These are phyloP conservation scores for Pseudachorutes palmiensis DNA, from an alignment of 1,140 invertebrate genomes.

Conservation along the genomic window DNA sequence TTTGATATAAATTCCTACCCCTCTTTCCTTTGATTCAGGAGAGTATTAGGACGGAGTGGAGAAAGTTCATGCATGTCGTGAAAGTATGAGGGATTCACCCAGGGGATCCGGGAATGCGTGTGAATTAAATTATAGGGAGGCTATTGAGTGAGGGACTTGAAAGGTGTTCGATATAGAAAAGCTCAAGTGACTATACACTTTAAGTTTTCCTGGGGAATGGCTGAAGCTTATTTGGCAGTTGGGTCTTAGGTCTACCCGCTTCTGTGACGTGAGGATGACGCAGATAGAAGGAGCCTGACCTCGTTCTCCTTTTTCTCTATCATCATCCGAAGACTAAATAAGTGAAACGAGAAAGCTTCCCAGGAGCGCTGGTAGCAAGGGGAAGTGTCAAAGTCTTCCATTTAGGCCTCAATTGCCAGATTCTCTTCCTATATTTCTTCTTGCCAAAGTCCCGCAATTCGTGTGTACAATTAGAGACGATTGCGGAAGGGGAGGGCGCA, in stretches of 20 bases:
- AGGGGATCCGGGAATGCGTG: too few relatives aligned
- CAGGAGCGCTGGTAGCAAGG: background rate
- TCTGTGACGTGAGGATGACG: conserved; percentile 7
- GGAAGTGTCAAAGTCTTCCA: background rate
- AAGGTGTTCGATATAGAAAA: too few relatives aligned
- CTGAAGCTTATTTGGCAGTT: background rate
- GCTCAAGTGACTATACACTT: too few relatives aligned
- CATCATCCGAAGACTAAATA: background rate
- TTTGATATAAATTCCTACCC: too few relatives aligned
- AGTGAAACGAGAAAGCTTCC: background rate
- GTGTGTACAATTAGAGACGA: background rate
- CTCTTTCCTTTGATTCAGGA: too few relatives aligned
- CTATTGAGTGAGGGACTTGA: too few relatives aligned
- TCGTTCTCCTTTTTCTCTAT: background rate
- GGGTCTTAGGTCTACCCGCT: background rate
- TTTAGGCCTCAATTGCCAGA: conserved; percentile 4
- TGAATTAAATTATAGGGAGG: too few relatives aligned
- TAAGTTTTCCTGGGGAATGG: background rate
- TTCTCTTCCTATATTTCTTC: background rate
- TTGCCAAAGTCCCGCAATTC: conserved; percentile 1
- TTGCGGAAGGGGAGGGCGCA: conserved; percentile 1
- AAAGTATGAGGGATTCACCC: too few relatives aligned
- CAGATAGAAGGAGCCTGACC: conserved; percentile 1
- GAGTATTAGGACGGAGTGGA: too few relatives aligned
- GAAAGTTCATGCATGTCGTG: too few relatives aligned